Evolutionary conservation across 2,797 vertebrate species (phyloP).

Genomic region (Phoebastria nigripes): DNA sequence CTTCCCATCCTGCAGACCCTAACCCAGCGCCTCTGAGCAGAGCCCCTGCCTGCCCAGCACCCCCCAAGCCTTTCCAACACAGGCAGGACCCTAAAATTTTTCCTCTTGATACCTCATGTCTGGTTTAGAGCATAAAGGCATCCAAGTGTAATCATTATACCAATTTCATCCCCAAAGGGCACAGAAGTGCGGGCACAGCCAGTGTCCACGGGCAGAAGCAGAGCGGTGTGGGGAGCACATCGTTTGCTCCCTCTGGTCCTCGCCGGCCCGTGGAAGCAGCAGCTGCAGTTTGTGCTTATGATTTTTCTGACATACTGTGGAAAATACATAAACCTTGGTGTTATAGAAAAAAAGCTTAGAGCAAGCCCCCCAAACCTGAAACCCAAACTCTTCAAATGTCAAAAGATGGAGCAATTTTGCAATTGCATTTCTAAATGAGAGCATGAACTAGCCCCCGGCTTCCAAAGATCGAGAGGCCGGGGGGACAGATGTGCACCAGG

Average conservation of each 20-base stretch:
- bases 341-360: not conserved
- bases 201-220: not conserved
- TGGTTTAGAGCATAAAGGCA: not conserved
- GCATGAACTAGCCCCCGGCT: accelerated
- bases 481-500: not conserved
- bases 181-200: not conserved
- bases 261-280: not conserved
- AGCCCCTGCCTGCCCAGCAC: accelerated
- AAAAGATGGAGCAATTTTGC: not conserved
- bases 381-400: not conserved
- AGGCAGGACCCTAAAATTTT: not conserved
- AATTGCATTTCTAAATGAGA: not conserved
- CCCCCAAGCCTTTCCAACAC: not conserved
- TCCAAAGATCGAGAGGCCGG: not conserved
- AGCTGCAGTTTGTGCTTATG: not conserved
- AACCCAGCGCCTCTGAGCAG: not conserved
- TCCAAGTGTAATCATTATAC: not conserved
- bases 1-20: not conserved
- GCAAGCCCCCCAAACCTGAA: not conserved
- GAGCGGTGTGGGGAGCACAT: not conserved
- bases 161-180: not conserved
- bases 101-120: not conserved
- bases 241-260: not conserved
- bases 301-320: not conserved
- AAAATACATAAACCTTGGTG: not conserved